Evolutionary conservation across 1,140 invertebrate genomes (phyloP), one percentile per base, ranked within the genome.

Genomic region (Rhopalosiphum maidis): DNA sequence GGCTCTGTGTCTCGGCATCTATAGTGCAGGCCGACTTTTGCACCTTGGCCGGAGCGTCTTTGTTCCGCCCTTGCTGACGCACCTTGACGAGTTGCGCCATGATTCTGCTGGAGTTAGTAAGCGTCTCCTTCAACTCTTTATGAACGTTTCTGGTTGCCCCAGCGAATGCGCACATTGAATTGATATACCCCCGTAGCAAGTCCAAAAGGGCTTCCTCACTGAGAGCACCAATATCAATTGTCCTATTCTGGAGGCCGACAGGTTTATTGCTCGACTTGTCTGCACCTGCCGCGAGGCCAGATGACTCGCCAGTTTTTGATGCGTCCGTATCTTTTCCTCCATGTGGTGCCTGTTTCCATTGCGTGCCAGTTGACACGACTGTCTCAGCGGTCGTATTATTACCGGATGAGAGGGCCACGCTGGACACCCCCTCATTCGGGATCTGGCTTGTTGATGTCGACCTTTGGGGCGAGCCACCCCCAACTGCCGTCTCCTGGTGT

Each of bases 81-180:
- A 86, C 83, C 43, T 86, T 86, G 41, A 46, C 23, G 23, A 46
- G 48, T 46, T 86, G 83, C 9, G 83, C 83, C 83, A 86, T 86
- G 6, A 86, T 30, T 86, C 6, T 86, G 6, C n/a, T 46, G 6
- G 83, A 46, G 83, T 86, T 86, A 23, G 23, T 22, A 86, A 86
- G 83, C 21, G 83, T 86, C 21, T 86, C 83, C 30, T 86, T 86
- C 83, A 86, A 46, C 83, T 86, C 83, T 25, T 86, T 86, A n/a
- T 86, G 83, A 25, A 86, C 83, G 43, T 86, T 86, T 30, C 83
- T 86, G 23, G 22, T 86, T 23, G 6, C 25, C 41, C 23, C 6
- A 11, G 41, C 83, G 83, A 86, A 86, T 11, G 83, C 30, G 23
- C 41, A 86, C 83, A 86, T 86, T 8, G 37, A 25, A 11, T 86